Conservation (phyloP, 1,140 invertebrate species). For the Diploscapter pachys region DNA sequence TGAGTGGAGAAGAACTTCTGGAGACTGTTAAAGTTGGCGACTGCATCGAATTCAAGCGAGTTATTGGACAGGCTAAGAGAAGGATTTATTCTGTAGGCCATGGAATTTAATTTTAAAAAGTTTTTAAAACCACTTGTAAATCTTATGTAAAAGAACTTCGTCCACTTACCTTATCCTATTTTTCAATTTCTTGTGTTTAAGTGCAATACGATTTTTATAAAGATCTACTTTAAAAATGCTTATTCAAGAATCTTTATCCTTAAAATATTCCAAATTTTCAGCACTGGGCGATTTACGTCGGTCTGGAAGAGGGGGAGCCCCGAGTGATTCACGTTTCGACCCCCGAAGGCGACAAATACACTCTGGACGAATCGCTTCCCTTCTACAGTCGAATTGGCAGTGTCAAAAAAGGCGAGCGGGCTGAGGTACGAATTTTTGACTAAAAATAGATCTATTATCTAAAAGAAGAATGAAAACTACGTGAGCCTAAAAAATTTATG, state of each 20-base stretch:
- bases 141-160: no score
- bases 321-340: constrained; percentile 34
- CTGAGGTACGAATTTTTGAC: neutral
- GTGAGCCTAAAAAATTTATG: no score
- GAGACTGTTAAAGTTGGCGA: constrained; percentile 30
- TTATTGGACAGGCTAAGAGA: constrained; percentile 7
- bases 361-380: constrained; percentile 2
- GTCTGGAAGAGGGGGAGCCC: constrained; percentile 30
- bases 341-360: constrained; percentile 35
- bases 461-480: neutral
- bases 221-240: neutral
- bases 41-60: constrained; percentile 33
- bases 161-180: no score
- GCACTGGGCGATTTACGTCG: constrained; percentile 41
- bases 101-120: constrained; percentile 14
- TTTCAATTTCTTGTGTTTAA: no score
- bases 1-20: constrained; percentile 15
- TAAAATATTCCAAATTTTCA: constrained; percentile 20
- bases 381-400: neutral
- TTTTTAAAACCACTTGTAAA: neutral
- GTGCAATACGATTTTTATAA: no score
- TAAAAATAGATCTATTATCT: no score
- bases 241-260: neutral
- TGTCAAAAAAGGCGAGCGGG: neutral
- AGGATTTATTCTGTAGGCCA: constrained; percentile 31